Conservation (phyloP, 2,113 vertebrate genomes). For the Eretmochelys imbricata region DNA sequence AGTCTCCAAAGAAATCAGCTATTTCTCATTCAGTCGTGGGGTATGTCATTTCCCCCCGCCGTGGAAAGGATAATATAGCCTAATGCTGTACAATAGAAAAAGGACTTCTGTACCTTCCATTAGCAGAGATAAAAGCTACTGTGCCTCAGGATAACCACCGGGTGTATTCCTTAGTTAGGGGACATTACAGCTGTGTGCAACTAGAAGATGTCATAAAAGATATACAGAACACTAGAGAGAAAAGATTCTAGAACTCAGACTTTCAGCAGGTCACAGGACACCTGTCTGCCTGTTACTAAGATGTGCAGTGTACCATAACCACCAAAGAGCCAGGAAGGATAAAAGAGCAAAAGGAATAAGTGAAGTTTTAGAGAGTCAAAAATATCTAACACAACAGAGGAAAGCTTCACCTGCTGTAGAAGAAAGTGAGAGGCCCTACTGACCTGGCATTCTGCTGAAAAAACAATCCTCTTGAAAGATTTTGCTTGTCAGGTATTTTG, state of each 20-base stretch:
- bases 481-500: background rate
- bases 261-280: background rate
- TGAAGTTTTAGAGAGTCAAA: background rate
- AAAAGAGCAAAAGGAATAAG: background rate
- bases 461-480: background rate
- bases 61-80: background rate
- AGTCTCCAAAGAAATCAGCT: background rate
- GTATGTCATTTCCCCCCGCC: background rate
- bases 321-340: background rate
- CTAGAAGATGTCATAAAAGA: background rate
- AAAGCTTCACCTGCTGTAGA: background rate
- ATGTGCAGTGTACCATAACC: background rate
- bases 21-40: background rate
- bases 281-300: rapidly evolving
- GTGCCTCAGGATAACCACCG: background rate
- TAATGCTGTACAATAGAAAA: background rate
- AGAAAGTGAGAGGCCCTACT: rapidly evolving
- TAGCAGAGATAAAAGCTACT: background rate
- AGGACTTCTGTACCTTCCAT: background rate
- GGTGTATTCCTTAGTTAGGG: background rate
- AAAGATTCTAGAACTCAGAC: background rate
- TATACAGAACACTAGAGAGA: background rate
- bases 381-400: background rate
- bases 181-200: rapidly evolving
- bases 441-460: rapidly evolving